phyloP scores from a whole-genome alignment of 2,888 invertebrate species.

The Brenthis hecate region DNA sequence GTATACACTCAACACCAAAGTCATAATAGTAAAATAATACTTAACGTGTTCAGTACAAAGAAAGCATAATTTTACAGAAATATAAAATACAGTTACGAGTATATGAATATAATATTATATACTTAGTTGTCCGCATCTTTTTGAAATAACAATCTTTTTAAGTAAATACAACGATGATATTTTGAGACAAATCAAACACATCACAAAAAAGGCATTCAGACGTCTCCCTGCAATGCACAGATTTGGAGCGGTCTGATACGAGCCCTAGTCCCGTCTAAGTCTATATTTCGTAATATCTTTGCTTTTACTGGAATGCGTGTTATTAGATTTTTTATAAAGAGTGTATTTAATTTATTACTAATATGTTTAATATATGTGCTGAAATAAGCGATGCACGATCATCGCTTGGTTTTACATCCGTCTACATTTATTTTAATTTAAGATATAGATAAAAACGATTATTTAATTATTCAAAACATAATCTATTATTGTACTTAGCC shows the following conservation, averaged over 20 bases:
- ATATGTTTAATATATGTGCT: constrained; percentile 29
- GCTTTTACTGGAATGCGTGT: constrained; percentile 43
- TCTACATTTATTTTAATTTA: constrained; percentile 34
- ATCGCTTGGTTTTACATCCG: constrained; percentile 35
- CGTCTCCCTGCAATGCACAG: constrained; percentile 34
- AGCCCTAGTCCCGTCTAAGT: constrained; percentile 64
- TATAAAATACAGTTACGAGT: constrained; percentile 10
- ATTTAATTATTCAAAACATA: constrained; percentile 27
- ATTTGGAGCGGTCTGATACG: constrained; percentile 43
- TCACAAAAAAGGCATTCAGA: constrained; percentile 43
- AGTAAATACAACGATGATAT: constrained; percentile 9
- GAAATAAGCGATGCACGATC: constrained; percentile 23
- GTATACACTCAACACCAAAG: constrained; percentile 80
- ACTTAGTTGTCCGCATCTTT: background rate
- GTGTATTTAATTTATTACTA: constrained; percentile 44
- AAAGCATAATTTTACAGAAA: constrained; percentile 63
- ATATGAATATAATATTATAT: background rate
- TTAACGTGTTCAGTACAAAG: constrained; percentile 77
- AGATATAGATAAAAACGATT: constrained; percentile 31
- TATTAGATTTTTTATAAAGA: constrained; percentile 40
- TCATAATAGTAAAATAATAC: constrained; percentile 73
- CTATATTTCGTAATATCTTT: constrained; percentile 49
- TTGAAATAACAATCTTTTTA: background rate
- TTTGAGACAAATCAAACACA: constrained; percentile 13
- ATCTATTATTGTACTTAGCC: constrained; percentile 35